Percentiles rank a stretch among this genome's conserved stretches.
phyloP scores from a whole-genome alignment of 2,113 vertebrate species.

The Sylvia atricapilla region DNA sequence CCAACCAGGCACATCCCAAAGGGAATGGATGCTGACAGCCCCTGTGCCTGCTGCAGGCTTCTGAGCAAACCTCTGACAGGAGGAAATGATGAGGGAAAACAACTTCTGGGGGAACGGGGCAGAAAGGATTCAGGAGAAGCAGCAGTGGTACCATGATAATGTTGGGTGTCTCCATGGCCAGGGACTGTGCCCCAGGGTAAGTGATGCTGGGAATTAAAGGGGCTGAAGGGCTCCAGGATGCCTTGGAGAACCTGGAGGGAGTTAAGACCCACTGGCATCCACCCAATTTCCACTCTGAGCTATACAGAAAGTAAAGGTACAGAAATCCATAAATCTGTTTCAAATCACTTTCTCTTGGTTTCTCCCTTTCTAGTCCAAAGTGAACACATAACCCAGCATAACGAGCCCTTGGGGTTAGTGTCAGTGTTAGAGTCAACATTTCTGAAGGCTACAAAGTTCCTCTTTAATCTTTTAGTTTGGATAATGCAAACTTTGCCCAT shows the following conservation, averaged over 20 bases:
- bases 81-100: neutral
- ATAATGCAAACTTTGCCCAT: neutral
- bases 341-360: neutral
- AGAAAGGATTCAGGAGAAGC: neutral
- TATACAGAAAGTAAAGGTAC: neutral
- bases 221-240: neutral
- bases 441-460: neutral
- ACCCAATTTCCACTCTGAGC: neutral
- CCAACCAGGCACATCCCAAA: neutral
- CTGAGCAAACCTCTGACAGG: neutral
- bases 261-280: neutral
- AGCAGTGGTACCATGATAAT: accelerated
- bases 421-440: neutral
- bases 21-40: neutral
- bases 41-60: neutral
- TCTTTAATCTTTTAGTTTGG: neutral
- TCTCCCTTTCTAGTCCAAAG: neutral
- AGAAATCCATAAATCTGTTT: neutral
- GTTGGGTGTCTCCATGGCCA: accelerated
- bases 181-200: accelerated
- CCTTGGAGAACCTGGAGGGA: neutral
- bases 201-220: neutral
- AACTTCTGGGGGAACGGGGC: neutral
- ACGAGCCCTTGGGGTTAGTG: neutral
- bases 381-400: neutral